Percentiles rank a stretch among this genome's conserved stretches.
Evolutionary conservation across 2,113 vertebrate species (phyloP).

Genomic region (Xenus cinereus): DNA sequence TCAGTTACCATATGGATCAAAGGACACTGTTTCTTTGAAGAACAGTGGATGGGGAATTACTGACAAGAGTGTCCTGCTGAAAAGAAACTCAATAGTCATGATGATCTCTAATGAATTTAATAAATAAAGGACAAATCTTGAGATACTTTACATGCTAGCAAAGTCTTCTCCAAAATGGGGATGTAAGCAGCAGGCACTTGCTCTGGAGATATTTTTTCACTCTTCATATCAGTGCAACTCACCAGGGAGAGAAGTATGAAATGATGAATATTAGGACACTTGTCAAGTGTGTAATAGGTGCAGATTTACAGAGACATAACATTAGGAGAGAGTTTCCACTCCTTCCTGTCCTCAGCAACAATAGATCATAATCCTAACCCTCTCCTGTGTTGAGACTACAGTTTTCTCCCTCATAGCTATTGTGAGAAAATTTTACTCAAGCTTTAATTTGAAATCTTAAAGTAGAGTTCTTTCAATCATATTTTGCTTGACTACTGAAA

Average conservation of each 20-base stretch:
- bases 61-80: background rate
- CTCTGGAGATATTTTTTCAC: background rate
- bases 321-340: background rate
- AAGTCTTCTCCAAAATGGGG: background rate
- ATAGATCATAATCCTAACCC: background rate
- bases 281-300: background rate
- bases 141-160: background rate
- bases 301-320: background rate
- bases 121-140: background rate
- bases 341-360: background rate
- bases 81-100: background rate
- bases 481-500: background rate
- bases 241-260: background rate
- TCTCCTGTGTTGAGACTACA: background rate
- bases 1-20: constrained; percentile 20
- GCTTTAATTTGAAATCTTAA: background rate
- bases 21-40: constrained; percentile 30
- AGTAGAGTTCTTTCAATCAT: background rate
- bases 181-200: background rate
- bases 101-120: constrained; percentile 6
- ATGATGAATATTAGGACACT: background rate
- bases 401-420: background rate
- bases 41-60: background rate
- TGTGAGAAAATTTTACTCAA: background rate
- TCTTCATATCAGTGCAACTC: background rate